Percentiles rank a stretch among this genome's conserved stretches.
Conservation (phyloP, 2,113 vertebrate genomes). For the Trematocara unimaculatum region DNA sequence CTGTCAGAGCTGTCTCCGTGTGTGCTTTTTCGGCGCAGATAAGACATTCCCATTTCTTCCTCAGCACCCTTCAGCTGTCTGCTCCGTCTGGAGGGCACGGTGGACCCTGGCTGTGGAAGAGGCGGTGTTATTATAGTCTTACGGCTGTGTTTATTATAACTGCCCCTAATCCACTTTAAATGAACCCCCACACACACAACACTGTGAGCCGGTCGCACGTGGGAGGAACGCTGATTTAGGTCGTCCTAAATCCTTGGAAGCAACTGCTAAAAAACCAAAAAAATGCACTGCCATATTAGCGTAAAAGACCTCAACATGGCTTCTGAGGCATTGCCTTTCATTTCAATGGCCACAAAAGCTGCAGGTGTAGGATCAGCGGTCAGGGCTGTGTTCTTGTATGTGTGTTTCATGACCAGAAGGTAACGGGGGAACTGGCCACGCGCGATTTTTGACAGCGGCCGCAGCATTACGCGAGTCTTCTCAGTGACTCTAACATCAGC, state of each 20-base stretch:
- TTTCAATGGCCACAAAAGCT: neutral
- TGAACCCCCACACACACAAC: neutral
- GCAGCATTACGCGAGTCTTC: neutral
- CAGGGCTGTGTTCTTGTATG: neutral
- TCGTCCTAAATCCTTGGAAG: neutral
- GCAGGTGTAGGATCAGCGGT: neutral
- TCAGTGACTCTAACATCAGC: neutral
- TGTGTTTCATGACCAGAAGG: neutral
- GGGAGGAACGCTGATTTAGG: slow-evolving; percentile 13
- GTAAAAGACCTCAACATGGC: neutral
- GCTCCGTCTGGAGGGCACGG: slow-evolving; percentile 5
- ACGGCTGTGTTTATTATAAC: slow-evolving; percentile 50
- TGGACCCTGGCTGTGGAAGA: slow-evolving; percentile 10
- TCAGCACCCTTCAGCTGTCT: slow-evolving; percentile 4
- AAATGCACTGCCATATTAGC: neutral
- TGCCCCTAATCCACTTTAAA: slow-evolving; percentile 54
- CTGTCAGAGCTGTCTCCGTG: slow-evolving; percentile 18
- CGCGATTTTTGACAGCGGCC: accelerated
- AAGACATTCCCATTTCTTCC: slow-evolving; percentile 14
- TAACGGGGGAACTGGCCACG: neutral
- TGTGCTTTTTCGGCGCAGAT: slow-evolving; percentile 4
- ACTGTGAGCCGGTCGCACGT: slow-evolving; percentile 19
- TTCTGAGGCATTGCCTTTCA: neutral
- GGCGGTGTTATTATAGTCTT: slow-evolving; percentile 36
- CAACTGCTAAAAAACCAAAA: neutral